Evolutionary conservation across 2,888 invertebrate species (phyloP), one percentile per base, ranked within the genome.

Genomic region (Drosophila austrosaltans): DNA sequence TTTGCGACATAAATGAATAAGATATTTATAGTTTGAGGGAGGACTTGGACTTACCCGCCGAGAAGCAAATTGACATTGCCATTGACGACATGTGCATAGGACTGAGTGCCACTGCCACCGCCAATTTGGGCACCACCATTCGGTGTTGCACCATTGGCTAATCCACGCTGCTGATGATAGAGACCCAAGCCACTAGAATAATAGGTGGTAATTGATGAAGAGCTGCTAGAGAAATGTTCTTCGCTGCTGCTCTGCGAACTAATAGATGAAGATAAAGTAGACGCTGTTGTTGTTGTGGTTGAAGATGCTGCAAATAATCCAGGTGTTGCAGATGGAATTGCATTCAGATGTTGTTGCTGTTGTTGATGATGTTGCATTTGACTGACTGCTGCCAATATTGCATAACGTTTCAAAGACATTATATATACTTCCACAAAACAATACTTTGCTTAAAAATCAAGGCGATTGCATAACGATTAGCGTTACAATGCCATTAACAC

Each of bases 61-160:
- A 96, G 94, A 83, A 96, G 94, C 79, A 96, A 94, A 92, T 96
- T 96, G 89, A 95, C 94, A 87, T 94, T 94, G 82, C 94, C 95
- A 90, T 95, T 91, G 81, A 90, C 91, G 75, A 88, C 87, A 77
- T 91, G 84, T 22, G 90, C 81, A 77, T 90, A 90, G 32, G 82
- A 77, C 63, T 89, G 79, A 40, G 81, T 76, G 54, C 88, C 67
- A 40, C 77, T 76, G 36, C 79, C 79, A 53, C 73, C 74, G 12
- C 72, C 77, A 22, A 66, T 71, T 48, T 36, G 36, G 36, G 75
- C 70, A 39, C 74, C 72, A 57, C 79, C 71, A 3, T 77, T 76
- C 61, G 81, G 76, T 58, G 80, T 75, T 57, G 82, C 83, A 74
- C 81, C 85, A 56, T 80, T 80, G 12, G 75, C 77, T 7, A 66